Evolutionary conservation across 2,113 vertebrate genomes (phyloP).

Genomic region (Melanotaenia duboulayi): DNA sequence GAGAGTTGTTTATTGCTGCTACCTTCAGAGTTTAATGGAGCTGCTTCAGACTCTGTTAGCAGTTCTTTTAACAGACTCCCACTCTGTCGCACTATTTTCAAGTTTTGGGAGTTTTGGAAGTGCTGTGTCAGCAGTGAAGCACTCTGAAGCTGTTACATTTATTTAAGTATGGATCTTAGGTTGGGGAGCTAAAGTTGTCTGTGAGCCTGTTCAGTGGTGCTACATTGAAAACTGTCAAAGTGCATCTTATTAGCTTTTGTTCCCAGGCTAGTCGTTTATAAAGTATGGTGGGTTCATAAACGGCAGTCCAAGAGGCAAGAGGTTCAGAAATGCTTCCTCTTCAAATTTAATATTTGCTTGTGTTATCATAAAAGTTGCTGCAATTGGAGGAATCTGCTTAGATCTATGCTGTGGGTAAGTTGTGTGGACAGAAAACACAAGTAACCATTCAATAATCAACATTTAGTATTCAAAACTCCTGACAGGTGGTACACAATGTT

Average conservation of each 20-base stretch:
- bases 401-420: neutral
- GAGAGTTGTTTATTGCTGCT: slow-evolving; percentile 19
- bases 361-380: neutral
- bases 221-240: neutral
- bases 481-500: neutral
- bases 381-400: neutral
- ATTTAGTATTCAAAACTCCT: neutral
- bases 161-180: slow-evolving; percentile 3
- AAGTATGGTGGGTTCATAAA: neutral
- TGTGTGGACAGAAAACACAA: neutral
- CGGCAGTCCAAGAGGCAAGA: neutral
- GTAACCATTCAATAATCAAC: neutral
- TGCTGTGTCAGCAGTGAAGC: slow-evolving; percentile 41
- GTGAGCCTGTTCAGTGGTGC: neutral
- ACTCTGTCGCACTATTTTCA: slow-evolving; percentile 52
- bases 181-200: slow-evolving; percentile 10
- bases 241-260: neutral
- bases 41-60: slow-evolving; percentile 20
- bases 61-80: slow-evolving; percentile 20
- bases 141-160: slow-evolving; percentile 20
- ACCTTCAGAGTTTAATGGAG: slow-evolving; percentile 41
- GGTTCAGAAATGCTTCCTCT: neutral
- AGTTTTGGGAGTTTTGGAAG: slow-evolving; percentile 31
- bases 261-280: neutral
- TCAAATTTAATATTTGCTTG: neutral